Percentiles rank a stretch among this genome's conserved stretches.
These are phyloP conservation scores for Spilogale gracilis DNA, from an alignment of 2,113 vertebrate genomes.

Conservation along the genomic window DNA sequence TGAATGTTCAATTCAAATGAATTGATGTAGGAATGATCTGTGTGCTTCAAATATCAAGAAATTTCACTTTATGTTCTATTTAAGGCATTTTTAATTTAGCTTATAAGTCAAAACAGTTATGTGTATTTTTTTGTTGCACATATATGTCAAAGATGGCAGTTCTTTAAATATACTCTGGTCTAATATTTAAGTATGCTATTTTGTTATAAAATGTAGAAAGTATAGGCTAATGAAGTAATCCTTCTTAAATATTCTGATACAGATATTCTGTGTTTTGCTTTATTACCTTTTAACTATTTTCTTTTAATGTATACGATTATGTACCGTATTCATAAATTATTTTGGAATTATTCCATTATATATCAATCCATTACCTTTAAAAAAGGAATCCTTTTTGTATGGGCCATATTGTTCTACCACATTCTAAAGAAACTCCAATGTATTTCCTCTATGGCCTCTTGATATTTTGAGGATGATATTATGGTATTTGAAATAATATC, in stretches of 20 bases:
- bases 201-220: neutral
- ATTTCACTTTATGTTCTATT: neutral
- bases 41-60: neutral
- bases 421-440: conserved; percentile 33
- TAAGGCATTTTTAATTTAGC: neutral
- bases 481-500: conserved; percentile 21
- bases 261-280: neutral
- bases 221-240: neutral
- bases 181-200: neutral
- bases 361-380: neutral
- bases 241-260: neutral
- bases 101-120: neutral
- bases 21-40: neutral
- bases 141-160: neutral
- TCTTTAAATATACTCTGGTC: neutral
- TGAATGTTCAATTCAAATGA: neutral
- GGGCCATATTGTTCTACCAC: neutral
- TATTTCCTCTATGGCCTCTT: neutral
- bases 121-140: neutral
- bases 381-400: neutral
- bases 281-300: neutral
- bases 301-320: neutral
- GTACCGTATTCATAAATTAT: neutral
- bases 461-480: conserved; percentile 11
- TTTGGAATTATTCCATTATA: neutral